These are phyloP conservation scores for Chitala chitala DNA, from an alignment of 2,113 vertebrate genomes.

Conservation along the genomic window DNA sequence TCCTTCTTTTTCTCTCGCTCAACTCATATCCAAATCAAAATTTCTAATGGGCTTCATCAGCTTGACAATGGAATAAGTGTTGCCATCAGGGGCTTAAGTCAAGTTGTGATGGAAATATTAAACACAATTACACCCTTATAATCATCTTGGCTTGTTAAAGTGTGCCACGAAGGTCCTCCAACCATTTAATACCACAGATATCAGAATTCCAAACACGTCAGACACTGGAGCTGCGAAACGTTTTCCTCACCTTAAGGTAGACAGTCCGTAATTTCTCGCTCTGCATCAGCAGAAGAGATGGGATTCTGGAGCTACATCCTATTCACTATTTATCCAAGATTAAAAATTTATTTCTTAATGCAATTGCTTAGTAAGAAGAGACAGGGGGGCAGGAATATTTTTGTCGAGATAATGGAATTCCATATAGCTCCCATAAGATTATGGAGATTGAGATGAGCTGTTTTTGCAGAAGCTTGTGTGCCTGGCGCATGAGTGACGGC, in stretches of 20 bases:
- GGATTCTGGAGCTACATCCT: slow-evolving; percentile 49
- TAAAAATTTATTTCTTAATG: slow-evolving; percentile 62
- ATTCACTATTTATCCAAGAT: slow-evolving; percentile 53
- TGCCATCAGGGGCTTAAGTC: slow-evolving; percentile 70
- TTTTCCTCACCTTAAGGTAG: slow-evolving; percentile 6
- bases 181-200: slow-evolving; percentile 55
- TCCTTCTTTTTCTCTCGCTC: slow-evolving; percentile 21
- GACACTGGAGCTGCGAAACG: slow-evolving; percentile 20
- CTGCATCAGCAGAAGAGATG: slow-evolving; percentile 51
- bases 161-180: slow-evolving; percentile 51
- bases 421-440: slow-evolving; percentile 40
- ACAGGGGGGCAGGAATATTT: slow-evolving; percentile 47
- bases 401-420: slow-evolving; percentile 12
- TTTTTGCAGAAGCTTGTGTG: background rate
- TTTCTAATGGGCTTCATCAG: slow-evolving; percentile 64
- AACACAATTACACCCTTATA: slow-evolving; percentile 57
- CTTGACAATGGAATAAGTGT: slow-evolving; percentile 66
- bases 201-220: slow-evolving; percentile 39
- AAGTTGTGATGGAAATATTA: slow-evolving; percentile 66
- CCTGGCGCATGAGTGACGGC: background rate
- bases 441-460: background rate
- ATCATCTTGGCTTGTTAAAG: slow-evolving; percentile 55
- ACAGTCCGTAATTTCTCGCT: slow-evolving; percentile 30
- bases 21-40: slow-evolving; percentile 58
- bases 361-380: slow-evolving; percentile 53